Evolutionary conservation across 2,888 invertebrate genomes (phyloP), one percentile per base, ranked within the genome.

Genomic region (Bellardia bayeri): DNA sequence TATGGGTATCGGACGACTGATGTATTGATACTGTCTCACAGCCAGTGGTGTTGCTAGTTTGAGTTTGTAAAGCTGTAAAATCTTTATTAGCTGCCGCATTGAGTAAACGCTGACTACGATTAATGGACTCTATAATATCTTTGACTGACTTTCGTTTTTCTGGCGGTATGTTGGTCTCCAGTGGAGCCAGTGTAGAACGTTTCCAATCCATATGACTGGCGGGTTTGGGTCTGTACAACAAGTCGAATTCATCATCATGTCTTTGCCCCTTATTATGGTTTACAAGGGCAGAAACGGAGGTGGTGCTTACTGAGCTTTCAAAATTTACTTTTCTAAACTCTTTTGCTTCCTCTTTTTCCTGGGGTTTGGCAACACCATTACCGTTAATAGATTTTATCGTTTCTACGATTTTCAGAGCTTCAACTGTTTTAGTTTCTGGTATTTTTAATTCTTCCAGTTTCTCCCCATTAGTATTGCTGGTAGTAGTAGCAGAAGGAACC

Each of bases 41-140:
- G 8, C 75, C 72, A 54, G 89, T 79, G 2, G 85, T 80, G 7
- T 89, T 33, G 78, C 23, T 42, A 66, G 45, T 74, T 69, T 58
- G 66, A 61, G 23, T 76, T 45, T 83, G 76, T 37, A 83, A 71
- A 42, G 45, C 64, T 86, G 69, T 68, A 42, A 87, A 87, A 75
- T 91, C 91, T 82, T 92, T 92, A 6, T 91, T 91, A 33, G 92
- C 91, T 69, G 92, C 92, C 23, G 93, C 92, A 82, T 92, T 92
- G 33, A 94, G 89, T 13, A 93, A 85, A 72, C 91, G 90, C 89
- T 94, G 94, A 88, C 91, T 93, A 58, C 92, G 91, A 89, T 93
- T 94, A 9, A 94, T 94, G 9, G 94, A 93, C 79, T 93, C 94
- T 75, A 94, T 94, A 33, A 93, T 93, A 76, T 93, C 92, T 58